Percentiles rank a stretch among this genome's conserved stretches.
Evolutionary conservation across 2,888 invertebrate genomes (phyloP).

Genomic region (Arge pagana): DNA sequence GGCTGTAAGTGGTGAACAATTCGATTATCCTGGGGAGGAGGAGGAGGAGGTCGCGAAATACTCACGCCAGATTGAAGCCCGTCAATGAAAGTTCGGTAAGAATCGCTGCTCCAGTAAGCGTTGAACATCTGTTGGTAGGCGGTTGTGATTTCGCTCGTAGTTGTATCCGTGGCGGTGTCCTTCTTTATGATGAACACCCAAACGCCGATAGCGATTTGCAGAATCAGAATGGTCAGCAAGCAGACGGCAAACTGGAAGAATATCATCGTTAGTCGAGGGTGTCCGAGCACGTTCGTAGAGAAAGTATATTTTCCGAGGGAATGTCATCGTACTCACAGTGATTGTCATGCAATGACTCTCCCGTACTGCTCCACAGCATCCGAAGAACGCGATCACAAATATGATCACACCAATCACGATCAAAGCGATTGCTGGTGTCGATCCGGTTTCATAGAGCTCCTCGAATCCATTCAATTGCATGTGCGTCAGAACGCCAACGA

Average conservation of each 20-base stretch:
- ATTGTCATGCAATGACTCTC: conserved; percentile 54
- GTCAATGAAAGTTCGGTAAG: conserved; percentile 65
- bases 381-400: conserved; percentile 56
- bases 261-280: background rate
- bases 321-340: conserved; percentile 44
- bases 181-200: conserved; percentile 69
- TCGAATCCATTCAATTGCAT: conserved; percentile 63
- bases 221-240: conserved; percentile 71
- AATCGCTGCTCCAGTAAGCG: conserved; percentile 56
- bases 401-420: conserved; percentile 73
- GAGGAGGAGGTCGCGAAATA: too few relatives aligned
- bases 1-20: too few relatives aligned
- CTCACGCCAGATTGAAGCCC: conserved; percentile 67
- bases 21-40: too few relatives aligned
- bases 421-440: conserved; percentile 67
- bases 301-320: conserved; percentile 11
- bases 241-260: conserved; percentile 72
- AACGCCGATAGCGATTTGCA: conserved; percentile 73
- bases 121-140: conserved; percentile 54
- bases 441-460: conserved; percentile 40
- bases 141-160: conserved; percentile 57
- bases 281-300: background rate
- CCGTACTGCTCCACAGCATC: conserved; percentile 54
- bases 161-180: conserved; percentile 53
- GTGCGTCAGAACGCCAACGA: conserved; percentile 69